Conservation (phyloP, 2,888 invertebrate genomes). For the Teleogryllus oceanicus region DNA sequence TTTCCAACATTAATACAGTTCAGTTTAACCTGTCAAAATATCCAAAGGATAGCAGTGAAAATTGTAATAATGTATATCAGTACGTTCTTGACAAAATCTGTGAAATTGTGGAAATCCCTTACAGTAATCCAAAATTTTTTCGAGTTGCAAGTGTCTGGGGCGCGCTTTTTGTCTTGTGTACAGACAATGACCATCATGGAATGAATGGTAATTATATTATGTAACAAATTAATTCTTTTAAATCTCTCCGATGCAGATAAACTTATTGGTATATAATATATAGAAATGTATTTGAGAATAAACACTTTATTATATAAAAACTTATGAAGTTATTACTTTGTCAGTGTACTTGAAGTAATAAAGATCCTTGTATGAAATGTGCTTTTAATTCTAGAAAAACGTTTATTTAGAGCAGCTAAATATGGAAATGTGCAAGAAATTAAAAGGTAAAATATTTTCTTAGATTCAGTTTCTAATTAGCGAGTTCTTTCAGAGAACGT, state of each 20-base stretch:
- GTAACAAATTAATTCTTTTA: neutral
- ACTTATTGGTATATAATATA: neutral
- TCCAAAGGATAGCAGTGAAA: no score
- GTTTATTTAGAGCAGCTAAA: conserved; percentile 53
- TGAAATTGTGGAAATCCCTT: no score
- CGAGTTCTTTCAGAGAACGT: neutral
- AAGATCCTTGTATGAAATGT: no score
- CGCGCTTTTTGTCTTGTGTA: neutral
- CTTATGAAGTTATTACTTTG: no score
- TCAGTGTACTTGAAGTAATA: no score
- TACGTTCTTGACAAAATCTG: no score
- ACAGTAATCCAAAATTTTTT: no score
- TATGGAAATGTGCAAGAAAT: conserved; percentile 53
- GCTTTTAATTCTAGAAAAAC: conserved; percentile 44
- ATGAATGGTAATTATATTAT: neutral
- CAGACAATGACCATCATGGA: neutral
- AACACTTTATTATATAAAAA: no score
- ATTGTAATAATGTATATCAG: no score
- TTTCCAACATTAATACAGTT: no score
- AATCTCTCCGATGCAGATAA: neutral
- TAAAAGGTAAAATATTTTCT: conserved; percentile 43
- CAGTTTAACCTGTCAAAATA: no score
- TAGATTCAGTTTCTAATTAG: neutral
- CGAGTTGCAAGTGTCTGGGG: no score
- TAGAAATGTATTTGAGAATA: neutral